Percentiles rank a stretch among this genome's conserved stretches.
Evolutionary conservation across 2,888 invertebrate genomes (phyloP).

Genomic region (Hyppa rectilinea): DNA sequence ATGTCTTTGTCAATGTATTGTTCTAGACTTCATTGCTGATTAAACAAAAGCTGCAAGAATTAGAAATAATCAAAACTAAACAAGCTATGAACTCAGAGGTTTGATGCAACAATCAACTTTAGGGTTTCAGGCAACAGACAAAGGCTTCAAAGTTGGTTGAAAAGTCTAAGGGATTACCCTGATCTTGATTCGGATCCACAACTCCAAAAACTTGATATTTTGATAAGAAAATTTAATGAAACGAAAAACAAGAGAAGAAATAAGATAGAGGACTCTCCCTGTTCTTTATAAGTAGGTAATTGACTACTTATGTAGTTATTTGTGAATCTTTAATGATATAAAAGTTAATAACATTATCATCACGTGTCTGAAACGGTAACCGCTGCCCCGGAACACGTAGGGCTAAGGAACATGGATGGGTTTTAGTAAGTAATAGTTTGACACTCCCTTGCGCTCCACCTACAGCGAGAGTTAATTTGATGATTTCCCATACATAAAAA

Average conservation of each 20-base stretch:
- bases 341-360: not conserved
- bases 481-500: too few species aligned
- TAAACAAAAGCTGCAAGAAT: not conserved
- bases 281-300: not conserved
- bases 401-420: too few species aligned
- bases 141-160: not conserved
- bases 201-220: not conserved
- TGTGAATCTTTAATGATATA: not conserved
- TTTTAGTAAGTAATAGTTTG: too few species aligned
- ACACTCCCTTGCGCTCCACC: too few species aligned
- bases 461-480: too few species aligned
- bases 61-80: not conserved
- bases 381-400: too few species aligned
- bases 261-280: not conserved
- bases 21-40: not conserved
- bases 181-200: not conserved
- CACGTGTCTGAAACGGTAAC: too few species aligned
- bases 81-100: not conserved
- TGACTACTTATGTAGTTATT: not conserved
- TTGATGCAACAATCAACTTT: not conserved
- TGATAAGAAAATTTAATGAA: too few species aligned
- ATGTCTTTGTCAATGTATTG: too few species aligned
- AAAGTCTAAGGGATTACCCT: not conserved
- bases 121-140: not conserved
- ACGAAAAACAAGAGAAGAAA: too few species aligned